Evolutionary conservation across 2,888 invertebrate genomes (phyloP).

Genomic region (Autographa pulchrina): DNA sequence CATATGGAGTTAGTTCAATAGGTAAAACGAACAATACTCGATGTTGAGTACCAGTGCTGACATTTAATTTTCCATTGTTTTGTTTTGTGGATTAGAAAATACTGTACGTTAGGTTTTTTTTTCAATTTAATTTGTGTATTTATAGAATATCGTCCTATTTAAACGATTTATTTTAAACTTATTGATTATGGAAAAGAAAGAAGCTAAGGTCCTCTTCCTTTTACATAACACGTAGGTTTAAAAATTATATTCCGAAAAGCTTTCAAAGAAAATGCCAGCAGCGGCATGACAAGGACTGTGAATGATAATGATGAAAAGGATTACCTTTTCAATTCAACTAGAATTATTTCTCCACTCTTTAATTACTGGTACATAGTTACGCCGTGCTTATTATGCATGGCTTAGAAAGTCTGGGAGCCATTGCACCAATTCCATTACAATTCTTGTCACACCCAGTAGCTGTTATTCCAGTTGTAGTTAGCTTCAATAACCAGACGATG

Average conservation of each 20-base stretch:
- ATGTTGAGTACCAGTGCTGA: slow-evolving; percentile 8
- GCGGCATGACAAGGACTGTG: no score
- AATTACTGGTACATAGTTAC: neutral
- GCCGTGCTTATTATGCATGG: slow-evolving; percentile 31
- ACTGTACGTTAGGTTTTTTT: neutral
- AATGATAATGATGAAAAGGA: no score
- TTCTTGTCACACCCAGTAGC: slow-evolving; percentile 32
- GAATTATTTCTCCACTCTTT: neutral
- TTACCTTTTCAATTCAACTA: no score
- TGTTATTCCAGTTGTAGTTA: neutral
- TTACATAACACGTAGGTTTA: no score
- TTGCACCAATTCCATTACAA: slow-evolving; percentile 18
- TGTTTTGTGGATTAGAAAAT: neutral
- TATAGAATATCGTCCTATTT: no score
- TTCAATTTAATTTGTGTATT: neutral
- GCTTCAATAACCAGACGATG: slow-evolving; percentile 9
- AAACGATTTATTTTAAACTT: no score
- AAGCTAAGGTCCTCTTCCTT: no score
- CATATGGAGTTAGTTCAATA: slow-evolving; percentile 16
- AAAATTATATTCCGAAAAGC: no score
- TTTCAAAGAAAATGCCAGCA: no score
- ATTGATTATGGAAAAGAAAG: no score
- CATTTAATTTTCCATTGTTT: slow-evolving; percentile 18
- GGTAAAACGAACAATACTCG: slow-evolving; percentile 5
- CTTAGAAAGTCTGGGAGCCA: slow-evolving; percentile 5